Conservation (phyloP, 2,888 invertebrate species). For the Euplagia quadripunctaria region DNA sequence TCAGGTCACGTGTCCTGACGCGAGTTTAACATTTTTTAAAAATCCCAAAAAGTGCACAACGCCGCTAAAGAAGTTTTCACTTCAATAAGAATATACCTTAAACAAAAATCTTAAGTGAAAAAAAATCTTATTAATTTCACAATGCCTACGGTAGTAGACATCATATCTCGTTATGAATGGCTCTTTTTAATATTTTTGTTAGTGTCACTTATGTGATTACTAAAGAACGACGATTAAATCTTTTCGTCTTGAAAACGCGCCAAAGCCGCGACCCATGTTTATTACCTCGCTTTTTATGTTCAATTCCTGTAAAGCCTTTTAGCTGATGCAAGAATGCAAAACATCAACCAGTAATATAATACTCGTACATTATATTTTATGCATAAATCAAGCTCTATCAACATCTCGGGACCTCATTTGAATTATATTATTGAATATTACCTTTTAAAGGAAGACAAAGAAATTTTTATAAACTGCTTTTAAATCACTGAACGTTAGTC, state of each 20-base stretch:
- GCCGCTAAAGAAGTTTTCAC: too few relatives aligned
- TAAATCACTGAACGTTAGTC: background rate
- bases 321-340: background rate
- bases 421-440: constrained; percentile 44
- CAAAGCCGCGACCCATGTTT: background rate
- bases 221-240: background rate
- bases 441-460: constrained; percentile 44
- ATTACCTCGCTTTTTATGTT: background rate
- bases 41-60: too few relatives aligned
- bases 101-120: too few relatives aligned
- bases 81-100: too few relatives aligned
- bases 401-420: constrained; percentile 27
- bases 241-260: background rate
- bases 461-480: constrained; percentile 33
- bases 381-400: background rate
- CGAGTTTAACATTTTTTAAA: too few relatives aligned
- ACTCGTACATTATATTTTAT: background rate
- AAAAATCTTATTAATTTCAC: too few relatives aligned
- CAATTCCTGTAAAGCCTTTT: background rate
- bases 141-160: background rate
- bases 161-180: background rate
- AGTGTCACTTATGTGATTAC: background rate
- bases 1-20: too few relatives aligned
- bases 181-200: background rate
- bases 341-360: background rate